These are phyloP conservation scores for Physocephala rufipes DNA, from an alignment of 2,888 invertebrate genomes.

Conservation along the genomic window DNA sequence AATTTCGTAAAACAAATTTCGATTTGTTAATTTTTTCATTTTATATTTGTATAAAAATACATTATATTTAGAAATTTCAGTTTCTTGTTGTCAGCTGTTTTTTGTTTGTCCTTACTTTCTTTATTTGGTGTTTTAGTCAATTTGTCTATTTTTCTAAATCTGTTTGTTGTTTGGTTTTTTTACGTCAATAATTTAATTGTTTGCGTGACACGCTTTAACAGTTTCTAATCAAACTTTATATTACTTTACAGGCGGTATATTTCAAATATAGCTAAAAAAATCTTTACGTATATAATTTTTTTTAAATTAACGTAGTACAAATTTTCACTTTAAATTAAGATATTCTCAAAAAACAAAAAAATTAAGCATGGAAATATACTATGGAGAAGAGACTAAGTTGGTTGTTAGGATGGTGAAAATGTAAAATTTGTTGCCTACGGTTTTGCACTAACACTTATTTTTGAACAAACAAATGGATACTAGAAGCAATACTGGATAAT, in stretches of 20 bases:
- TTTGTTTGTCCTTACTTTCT: conserved; percentile 1
- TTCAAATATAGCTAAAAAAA: no score
- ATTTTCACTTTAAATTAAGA: conserved; percentile 27
- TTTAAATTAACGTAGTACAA: background rate
- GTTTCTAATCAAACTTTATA: conserved; percentile 18
- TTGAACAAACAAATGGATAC: background rate
- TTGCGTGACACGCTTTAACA: background rate
- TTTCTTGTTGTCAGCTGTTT: conserved; percentile 10
- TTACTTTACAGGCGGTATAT: conserved; percentile 17
- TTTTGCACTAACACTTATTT: background rate
- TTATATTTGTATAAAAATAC: conserved; percentile 32
- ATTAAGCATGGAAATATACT: conserved; percentile 21
- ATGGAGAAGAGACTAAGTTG: no score
- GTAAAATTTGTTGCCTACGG: background rate
- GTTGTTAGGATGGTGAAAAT: background rate
- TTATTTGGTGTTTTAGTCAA: conserved; percentile 19
- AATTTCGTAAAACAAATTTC: conserved; percentile 24
- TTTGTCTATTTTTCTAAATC: background rate
- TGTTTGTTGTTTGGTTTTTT: conserved; percentile 19
- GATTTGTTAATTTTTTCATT: conserved; percentile 21
- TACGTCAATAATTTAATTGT: background rate
- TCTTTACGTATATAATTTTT: background rate
- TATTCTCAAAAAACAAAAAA: conserved; percentile 12
- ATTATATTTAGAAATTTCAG: conserved; percentile 33
- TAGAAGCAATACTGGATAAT: background rate